Evolutionary conservation across 2,888 invertebrate genomes (phyloP), one percentile per base, ranked within the genome.

Genomic region (Drosophila mimica): DNA sequence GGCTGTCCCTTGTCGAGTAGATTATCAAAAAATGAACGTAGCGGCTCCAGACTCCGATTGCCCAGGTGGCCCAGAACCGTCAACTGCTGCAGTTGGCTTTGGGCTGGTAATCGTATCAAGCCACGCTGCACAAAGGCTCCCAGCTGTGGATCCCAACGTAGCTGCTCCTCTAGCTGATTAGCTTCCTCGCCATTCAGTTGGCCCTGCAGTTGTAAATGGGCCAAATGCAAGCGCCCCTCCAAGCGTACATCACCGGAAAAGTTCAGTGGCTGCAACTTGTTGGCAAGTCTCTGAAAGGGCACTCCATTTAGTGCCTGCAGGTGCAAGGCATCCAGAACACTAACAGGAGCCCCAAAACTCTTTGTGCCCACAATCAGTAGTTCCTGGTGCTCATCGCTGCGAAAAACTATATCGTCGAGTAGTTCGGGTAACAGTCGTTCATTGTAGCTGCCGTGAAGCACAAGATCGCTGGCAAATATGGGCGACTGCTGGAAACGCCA

Each of bases 221-320:
- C 30, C 7, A 64, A 82, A 3, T 78, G 34, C 2, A 93, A 78
- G 46, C 90, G 85, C 6, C 93, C 93, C 17, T 80, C 70, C 4
- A 93, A 70, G 9, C 76, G 70, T 1, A 93, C 17, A 30, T 83
- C 73, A 6, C 91, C 91, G 0, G 69, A 40, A 13, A 93, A 88
- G 11, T 70, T 63, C 3, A 81, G 67, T 0, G 79, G 69, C 0
- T 67, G 74, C 17, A 78, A 67, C 43, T 92, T 93, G 1, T 92
- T 93, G 28, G 94, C 91, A 54, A 95, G 89, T 58, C 91, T 78
- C 9, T 86, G 78, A 13, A 94, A 79, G 17, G 88, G 82, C 4
- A 94, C 81, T 8, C 92, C 90, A 73, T 94, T 94, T 0, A 94
- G 69, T 20, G 91, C 91, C 25, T 91, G 74, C 1, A 93, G 79